Conservation (phyloP, 1,140 invertebrate genomes). For the Drosophila azteca region DNA sequence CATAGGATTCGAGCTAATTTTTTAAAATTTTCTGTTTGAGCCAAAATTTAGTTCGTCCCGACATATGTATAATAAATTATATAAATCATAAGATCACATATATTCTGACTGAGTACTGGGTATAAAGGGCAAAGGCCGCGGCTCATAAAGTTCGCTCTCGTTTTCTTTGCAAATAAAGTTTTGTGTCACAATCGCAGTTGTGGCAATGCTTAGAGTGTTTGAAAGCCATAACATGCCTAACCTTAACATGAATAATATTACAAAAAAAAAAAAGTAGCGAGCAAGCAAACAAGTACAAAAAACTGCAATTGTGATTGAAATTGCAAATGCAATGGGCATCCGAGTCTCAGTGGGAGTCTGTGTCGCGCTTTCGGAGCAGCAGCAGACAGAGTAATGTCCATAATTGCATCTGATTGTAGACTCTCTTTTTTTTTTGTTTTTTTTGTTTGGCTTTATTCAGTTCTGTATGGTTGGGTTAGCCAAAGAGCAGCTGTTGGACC, state of each 20-base stretch:
- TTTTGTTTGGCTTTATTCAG: slow-evolving; percentile 31
- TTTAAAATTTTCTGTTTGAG: too few relatives aligned
- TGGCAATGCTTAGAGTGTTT: slow-evolving; percentile 46
- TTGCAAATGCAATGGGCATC: slow-evolving; percentile 25
- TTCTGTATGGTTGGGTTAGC: slow-evolving; percentile 30
- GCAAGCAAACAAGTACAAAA: too few relatives aligned
- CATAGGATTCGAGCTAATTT: too few relatives aligned
- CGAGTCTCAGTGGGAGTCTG: slow-evolving; percentile 34
- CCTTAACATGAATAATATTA: slow-evolving; percentile 68
- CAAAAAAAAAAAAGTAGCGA: slow-evolving; percentile 3
- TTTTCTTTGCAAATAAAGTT: slow-evolving; percentile 19
- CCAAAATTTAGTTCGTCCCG: too few relatives aligned
- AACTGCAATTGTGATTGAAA: not conserved
- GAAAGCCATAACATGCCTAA: slow-evolving; percentile 63
- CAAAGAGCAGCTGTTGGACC: slow-evolving; percentile 22
- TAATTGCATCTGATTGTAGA: slow-evolving; percentile 36
- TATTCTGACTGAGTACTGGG: too few relatives aligned
- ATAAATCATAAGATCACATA: too few relatives aligned
- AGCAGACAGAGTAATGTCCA: not conserved
- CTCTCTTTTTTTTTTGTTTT: slow-evolving; percentile 27
- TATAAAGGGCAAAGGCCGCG: too few relatives aligned
- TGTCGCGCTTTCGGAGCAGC: not conserved
- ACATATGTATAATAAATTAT: too few relatives aligned
- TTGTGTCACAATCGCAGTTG: slow-evolving; percentile 11
- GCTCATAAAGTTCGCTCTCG: too few relatives aligned